A percentile compares a stretch with the other conserved stretches of the same genome.
Conservation (phyloP, 1,140 invertebrate genomes). For the Hyles euphorbiae region DNA sequence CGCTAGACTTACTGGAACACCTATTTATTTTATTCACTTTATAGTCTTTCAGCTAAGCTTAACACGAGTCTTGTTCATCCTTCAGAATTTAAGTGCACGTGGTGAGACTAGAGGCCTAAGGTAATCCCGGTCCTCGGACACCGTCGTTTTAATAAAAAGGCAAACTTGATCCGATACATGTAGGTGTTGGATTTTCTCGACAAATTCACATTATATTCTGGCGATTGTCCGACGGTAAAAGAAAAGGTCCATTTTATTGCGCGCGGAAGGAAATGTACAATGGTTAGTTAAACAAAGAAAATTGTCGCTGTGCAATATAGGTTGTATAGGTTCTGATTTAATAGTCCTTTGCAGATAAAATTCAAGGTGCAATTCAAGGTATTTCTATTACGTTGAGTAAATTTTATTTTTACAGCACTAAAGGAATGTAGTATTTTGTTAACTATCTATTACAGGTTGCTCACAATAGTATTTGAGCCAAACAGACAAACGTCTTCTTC, state of each 20-base stretch:
- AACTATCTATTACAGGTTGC: no score
- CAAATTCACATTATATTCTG: constrained; percentile 60
- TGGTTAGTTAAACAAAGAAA: constrained; percentile 65
- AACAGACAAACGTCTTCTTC: no score
- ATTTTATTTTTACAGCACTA: no score
- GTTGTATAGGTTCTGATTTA: neutral
- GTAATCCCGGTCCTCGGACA: constrained; percentile 6
- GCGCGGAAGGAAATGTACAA: constrained; percentile 41
- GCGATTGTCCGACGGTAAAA: constrained; percentile 52
- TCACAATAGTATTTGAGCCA: no score
- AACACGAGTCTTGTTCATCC: no score
- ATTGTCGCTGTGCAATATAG: constrained; percentile 56
- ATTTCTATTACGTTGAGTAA: no score
- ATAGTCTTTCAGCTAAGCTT: no score
- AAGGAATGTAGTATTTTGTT: no score
- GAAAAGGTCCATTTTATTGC: constrained; percentile 61
- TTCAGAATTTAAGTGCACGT: constrained; percentile 1
- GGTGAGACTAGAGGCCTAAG: constrained; percentile 12
- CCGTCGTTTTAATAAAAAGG: constrained; percentile 49
- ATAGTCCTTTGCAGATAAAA: no score
- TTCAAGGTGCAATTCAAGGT: no score
- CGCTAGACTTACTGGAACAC: no score
- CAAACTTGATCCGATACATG: constrained; percentile 53
- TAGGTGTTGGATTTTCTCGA: constrained; percentile 62
- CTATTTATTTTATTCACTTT: no score